A percentile compares a stretch with the other conserved stretches of the same genome.
Conservation (phyloP, 2,888 invertebrate genomes). For the Nipponacmea schrenckii region DNA sequence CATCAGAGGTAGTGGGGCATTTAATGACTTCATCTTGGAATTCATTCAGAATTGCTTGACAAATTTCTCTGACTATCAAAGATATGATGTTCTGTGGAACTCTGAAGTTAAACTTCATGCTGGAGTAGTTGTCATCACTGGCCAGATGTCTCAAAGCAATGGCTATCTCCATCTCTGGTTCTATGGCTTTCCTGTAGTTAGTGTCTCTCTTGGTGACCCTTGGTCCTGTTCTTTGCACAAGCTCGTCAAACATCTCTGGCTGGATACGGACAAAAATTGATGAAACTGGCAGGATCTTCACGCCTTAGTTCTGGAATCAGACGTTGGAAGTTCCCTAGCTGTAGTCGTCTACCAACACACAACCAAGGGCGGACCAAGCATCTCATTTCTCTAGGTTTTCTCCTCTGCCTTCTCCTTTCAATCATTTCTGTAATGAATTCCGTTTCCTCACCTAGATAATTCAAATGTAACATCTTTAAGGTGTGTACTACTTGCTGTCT, state of each 20-base stretch:
- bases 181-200: conserved; percentile 26
- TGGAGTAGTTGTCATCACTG: conserved; percentile 32
- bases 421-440: no score
- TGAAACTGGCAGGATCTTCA: conserved; percentile 35
- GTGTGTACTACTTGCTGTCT: no score
- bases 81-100: conserved; percentile 36
- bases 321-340: conserved; percentile 30
- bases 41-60: conserved; percentile 33
- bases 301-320: conserved; percentile 34
- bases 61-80: conserved; percentile 33
- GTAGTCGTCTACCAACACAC: conserved; percentile 16
- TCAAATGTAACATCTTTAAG: no score
- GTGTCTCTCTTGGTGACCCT: conserved; percentile 24
- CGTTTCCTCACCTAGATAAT: no score
- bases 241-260: conserved; percentile 36
- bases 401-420: no score
- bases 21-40: conserved; percentile 27
- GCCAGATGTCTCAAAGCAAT: conserved; percentile 36
- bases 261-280: conserved; percentile 38
- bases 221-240: background rate
- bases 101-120: conserved; percentile 33
- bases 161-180: conserved; percentile 31
- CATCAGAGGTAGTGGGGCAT: conserved; percentile 25
- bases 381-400: conserved; percentile 9
- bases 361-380: conserved; percentile 36